Conservation (phyloP, 2,888 invertebrate species). For the Adela reaumurella region DNA sequence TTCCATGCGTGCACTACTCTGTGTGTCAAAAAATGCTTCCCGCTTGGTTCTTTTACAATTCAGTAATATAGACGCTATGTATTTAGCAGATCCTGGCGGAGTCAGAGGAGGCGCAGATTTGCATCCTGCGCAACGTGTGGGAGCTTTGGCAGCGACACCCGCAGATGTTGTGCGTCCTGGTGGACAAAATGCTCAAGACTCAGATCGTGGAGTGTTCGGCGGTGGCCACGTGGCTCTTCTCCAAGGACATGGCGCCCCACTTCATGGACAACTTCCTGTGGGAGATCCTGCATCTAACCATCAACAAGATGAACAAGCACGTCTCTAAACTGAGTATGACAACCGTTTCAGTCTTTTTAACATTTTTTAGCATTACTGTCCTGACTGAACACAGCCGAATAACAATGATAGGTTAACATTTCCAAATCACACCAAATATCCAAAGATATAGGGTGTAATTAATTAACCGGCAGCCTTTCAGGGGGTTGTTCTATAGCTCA, state of each 20-base stretch:
- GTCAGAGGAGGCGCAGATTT: constrained; percentile 93
- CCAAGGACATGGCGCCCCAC: constrained; percentile 85
- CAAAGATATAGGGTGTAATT: too few species aligned
- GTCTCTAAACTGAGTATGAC: constrained; percentile 73
- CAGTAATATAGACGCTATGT: too few species aligned
- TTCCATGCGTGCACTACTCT: too few species aligned
- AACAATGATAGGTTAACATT: too few species aligned
- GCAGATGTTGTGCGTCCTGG: constrained; percentile 94
- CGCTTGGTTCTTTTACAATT: too few species aligned
- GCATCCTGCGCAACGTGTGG: constrained; percentile 86
- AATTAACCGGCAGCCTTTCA: too few species aligned
- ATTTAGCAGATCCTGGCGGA: constrained; percentile 74
- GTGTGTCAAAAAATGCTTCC: too few species aligned
- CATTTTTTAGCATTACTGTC: too few species aligned
- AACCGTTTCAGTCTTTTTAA: background rate
- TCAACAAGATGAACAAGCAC: constrained; percentile 95
- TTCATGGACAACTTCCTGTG: constrained; percentile 94
- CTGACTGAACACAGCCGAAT: too few species aligned
- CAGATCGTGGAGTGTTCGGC: constrained; percentile 96
- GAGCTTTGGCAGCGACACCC: constrained; percentile 95
- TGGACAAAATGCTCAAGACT: constrained; percentile 96
- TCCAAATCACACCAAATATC: too few species aligned
- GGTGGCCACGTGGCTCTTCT: constrained; percentile 97
- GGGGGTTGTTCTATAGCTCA: too few species aligned
- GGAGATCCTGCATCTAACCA: constrained; percentile 94